A percentile compares a stretch with the other conserved stretches of the same genome.
These are phyloP conservation scores for Pelmatolapia mariae DNA, from an alignment of 2,113 vertebrate genomes.

Conservation along the genomic window DNA sequence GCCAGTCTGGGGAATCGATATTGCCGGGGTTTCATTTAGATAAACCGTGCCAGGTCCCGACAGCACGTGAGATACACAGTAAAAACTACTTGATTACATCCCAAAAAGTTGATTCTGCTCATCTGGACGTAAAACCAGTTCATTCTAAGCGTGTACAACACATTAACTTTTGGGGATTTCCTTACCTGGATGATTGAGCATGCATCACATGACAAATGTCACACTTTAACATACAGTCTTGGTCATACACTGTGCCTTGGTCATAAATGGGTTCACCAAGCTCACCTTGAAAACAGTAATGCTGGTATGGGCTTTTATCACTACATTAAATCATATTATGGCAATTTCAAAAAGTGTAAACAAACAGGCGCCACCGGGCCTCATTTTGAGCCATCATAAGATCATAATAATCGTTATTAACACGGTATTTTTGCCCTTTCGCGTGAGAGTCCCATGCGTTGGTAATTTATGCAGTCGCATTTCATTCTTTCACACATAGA, in stretches of 20 bases:
- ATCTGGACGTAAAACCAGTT: accelerated
- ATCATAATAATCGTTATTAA: neutral
- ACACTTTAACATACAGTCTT: neutral
- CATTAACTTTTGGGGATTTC: neutral
- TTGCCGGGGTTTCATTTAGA: neutral
- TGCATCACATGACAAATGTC: neutral
- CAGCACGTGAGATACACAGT: neutral
- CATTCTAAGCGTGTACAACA: neutral
- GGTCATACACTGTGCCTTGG: neutral
- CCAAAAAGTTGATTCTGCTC: neutral
- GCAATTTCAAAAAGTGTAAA: neutral
- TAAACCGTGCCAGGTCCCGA: neutral
- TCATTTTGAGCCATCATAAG: neutral
- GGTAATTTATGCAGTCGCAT: neutral
- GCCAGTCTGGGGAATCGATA: neutral
- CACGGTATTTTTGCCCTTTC: neutral
- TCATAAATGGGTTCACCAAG: neutral
- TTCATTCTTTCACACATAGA: neutral
- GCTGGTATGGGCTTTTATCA: neutral
- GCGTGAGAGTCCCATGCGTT: neutral
- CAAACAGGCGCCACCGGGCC: neutral
- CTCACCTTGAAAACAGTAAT: neutral
- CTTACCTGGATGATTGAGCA: neutral
- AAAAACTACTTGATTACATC: neutral
- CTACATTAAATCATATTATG: neutral